phyloP scores from a whole-genome alignment of 2,888 invertebrate species.

The Leucophenga maculata region DNA sequence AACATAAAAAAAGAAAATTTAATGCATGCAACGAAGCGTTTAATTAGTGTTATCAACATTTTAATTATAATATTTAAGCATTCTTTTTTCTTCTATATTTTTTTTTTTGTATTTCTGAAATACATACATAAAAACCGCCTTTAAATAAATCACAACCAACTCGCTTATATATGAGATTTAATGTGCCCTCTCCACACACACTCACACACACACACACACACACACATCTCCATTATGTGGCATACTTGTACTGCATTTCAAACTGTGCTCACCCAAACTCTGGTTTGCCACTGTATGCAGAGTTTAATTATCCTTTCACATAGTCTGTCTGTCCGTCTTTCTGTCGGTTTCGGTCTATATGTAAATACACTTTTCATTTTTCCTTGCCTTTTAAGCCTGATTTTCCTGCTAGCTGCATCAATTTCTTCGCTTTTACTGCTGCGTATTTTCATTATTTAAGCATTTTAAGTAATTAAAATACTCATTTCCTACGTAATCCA shows the following conservation, averaged over 20 bases:
- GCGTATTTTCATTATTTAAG: constrained; percentile 42
- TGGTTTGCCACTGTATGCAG: constrained; percentile 17
- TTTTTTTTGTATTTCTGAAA: too few relatives aligned
- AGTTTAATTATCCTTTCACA: constrained; percentile 19
- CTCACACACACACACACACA: not conserved
- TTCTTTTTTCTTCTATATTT: too few relatives aligned
- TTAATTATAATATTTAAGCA: too few relatives aligned
- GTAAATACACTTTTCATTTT: constrained; percentile 8
- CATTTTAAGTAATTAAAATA: constrained; percentile 60
- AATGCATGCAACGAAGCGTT: too few relatives aligned
- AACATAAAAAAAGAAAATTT: too few relatives aligned
- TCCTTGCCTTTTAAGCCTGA: not conserved
- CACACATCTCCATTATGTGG: not conserved
- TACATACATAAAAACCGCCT: too few relatives aligned
- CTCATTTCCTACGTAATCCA: constrained; percentile 38
- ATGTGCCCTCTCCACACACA: not conserved
- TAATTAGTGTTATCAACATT: too few relatives aligned
- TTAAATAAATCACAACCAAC: too few relatives aligned
- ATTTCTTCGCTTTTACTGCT: constrained; percentile 24
- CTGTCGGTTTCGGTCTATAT: not conserved
- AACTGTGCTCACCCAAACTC: not conserved
- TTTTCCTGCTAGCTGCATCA: not conserved
- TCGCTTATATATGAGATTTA: too few relatives aligned
- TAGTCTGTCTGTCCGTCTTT: not conserved
- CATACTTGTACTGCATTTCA: not conserved